phyloP scores from a whole-genome alignment of 2,797 vertebrate genomes.

The Buceros bicornis region DNA sequence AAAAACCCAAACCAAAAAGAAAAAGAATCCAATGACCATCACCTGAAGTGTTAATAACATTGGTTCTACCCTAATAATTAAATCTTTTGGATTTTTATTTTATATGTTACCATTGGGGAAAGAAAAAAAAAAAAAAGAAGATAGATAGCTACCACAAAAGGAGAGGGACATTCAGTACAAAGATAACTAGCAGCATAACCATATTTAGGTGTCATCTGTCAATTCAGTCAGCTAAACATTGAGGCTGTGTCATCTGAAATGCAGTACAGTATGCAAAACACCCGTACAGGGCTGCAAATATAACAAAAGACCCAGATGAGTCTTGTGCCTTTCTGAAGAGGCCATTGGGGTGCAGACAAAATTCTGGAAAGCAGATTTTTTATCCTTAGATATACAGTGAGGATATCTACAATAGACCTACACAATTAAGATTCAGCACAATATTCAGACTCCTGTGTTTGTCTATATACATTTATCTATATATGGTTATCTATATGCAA shows the following conservation, averaged over 20 bases:
- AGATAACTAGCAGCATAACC: neutral
- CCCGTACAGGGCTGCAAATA: neutral
- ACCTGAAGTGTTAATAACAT: neutral
- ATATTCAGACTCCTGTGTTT: neutral
- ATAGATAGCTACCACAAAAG: neutral
- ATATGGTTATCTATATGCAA: neutral
- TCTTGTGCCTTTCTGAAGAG: neutral
- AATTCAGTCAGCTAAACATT: neutral
- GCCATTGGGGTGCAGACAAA: neutral
- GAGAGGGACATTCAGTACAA: constrained; percentile 8
- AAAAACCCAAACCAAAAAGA: neutral
- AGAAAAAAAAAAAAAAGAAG: neutral
- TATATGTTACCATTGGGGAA: neutral
- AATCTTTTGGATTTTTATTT: constrained; percentile 29
- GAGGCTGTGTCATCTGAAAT: neutral
- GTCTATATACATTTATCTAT: neutral
- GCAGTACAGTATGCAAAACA: neutral
- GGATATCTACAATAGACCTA: neutral
- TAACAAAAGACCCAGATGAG: neutral
- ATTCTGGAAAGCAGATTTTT: neutral
- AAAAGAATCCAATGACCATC: no score
- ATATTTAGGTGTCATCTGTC: neutral
- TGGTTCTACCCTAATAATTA: neutral
- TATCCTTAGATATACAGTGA: neutral
- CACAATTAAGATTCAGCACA: neutral